A percentile compares a stretch with the other conserved stretches of the same genome.
phyloP scores from a whole-genome alignment of 2,113 vertebrate species.

The Heteronetta atricapilla region DNA sequence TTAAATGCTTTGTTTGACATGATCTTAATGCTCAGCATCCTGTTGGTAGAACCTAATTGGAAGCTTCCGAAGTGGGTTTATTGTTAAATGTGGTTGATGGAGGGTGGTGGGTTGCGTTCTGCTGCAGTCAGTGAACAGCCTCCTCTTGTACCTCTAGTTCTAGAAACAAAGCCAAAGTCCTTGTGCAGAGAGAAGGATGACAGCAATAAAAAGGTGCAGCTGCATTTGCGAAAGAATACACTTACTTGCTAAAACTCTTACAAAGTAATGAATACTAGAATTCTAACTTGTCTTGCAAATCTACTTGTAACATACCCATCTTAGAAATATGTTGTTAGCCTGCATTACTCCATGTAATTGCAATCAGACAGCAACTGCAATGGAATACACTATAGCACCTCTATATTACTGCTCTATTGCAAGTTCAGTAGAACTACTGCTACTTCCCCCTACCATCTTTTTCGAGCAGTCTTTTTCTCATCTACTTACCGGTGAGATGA shows the following conservation, averaged over 20 bases:
- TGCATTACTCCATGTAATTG: background rate
- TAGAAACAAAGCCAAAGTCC: background rate
- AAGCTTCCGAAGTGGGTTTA: background rate
- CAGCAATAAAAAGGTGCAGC: background rate
- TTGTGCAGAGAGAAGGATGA: background rate
- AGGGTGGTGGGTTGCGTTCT: background rate
- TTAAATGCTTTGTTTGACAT: background rate
- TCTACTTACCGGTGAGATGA: background rate
- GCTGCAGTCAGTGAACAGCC: background rate
- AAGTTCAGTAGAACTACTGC: background rate
- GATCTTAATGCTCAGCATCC: background rate
- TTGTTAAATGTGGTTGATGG: background rate
- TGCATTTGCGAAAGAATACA: background rate
- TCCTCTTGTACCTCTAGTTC: background rate
- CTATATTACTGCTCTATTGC: background rate
- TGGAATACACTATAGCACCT: background rate
- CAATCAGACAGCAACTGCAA: background rate
- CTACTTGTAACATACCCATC: background rate
- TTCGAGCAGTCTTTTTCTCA: background rate
- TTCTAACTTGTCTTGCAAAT: background rate
- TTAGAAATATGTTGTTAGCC: background rate
- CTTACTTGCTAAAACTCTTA: background rate
- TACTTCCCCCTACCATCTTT: background rate
- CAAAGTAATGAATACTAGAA: background rate
- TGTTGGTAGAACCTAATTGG: background rate